phyloP scores from a whole-genome alignment of 1,140 invertebrate genomes.

The Leguminivora glycinivorella region DNA sequence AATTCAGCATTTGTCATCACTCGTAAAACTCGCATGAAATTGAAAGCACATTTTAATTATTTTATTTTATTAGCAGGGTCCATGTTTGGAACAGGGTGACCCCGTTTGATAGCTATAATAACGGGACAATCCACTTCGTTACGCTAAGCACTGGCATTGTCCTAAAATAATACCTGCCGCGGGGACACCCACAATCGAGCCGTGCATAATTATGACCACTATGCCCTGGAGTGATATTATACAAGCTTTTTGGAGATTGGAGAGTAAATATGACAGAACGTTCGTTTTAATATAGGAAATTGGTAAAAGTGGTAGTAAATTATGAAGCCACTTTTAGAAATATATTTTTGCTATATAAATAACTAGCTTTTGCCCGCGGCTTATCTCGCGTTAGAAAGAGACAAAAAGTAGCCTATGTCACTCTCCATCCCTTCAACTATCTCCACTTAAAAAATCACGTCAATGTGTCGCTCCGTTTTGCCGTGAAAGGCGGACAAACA shows the following conservation, averaged over 20 bases:
- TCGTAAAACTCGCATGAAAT: too few species aligned
- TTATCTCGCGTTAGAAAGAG: too few species aligned
- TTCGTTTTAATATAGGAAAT: not conserved
- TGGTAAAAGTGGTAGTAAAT: too few species aligned
- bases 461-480: too few species aligned
- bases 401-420: too few species aligned
- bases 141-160: not conserved
- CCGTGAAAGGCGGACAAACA: too few species aligned
- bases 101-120: not conserved
- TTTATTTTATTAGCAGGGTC: not conserved
- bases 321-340: too few species aligned
- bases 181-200: not conserved
- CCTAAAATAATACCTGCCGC: conserved; percentile 12
- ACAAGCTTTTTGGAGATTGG: conserved; percentile 9
- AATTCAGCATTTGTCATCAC: too few species aligned
- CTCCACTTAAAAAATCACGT: too few species aligned
- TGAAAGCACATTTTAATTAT: not conserved
- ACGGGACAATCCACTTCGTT: not conserved
- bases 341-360: too few species aligned
- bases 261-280: not conserved
- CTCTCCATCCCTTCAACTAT: too few species aligned
- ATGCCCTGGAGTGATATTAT: not conserved
- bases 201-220: not conserved
- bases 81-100: not conserved
- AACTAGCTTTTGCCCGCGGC: too few species aligned